A percentile compares a stretch with the other conserved stretches of the same genome.
These are phyloP conservation scores for Pongo abelii DNA, from an alignment of 2,113 vertebrate species.

Conservation along the genomic window DNA sequence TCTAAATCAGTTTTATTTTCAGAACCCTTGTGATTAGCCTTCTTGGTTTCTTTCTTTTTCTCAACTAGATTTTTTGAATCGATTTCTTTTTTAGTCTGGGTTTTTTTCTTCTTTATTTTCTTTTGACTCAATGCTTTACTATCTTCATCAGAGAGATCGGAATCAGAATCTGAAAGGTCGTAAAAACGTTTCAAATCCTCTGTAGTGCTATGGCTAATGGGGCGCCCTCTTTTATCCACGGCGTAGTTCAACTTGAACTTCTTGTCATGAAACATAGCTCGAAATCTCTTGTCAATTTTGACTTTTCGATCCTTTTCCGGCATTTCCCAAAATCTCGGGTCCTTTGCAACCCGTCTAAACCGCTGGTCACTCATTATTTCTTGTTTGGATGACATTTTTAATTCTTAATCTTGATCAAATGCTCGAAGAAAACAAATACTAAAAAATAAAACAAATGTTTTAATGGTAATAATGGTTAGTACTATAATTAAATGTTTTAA, in stretches of 20 bases:
- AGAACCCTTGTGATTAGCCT: not conserved
- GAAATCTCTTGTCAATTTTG: conserved; percentile 96
- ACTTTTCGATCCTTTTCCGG: conserved; percentile 91
- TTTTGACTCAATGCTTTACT: conserved; percentile 58
- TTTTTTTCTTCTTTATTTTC: conserved; percentile 76
- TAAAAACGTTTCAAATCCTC: conserved; percentile 96
- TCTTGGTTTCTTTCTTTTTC: conserved; percentile 52
- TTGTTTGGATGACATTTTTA: conserved; percentile 87
- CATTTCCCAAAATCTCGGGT: conserved; percentile 99
- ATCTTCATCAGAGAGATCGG: conserved; percentile 80
- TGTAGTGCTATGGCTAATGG: conserved; percentile 88
- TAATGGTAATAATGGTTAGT: not conserved
- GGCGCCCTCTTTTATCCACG: conserved; percentile 95
- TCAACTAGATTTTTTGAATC: conserved; percentile 36
- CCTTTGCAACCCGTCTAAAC: conserved; percentile 89
- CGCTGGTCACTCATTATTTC: conserved; percentile 86
- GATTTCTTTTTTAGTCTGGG: conserved; percentile 62
- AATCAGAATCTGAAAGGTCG: conserved; percentile 91
- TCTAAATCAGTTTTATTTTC: conserved; percentile 12
- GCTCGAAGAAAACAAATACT: conserved; percentile 50
- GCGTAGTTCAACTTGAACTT: conserved; percentile 93
- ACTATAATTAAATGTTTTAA: not conserved
- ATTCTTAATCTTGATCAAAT: not conserved
- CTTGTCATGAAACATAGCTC: conserved; percentile 95
- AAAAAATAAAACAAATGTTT: conserved; percentile 41